These are phyloP conservation scores for Itoplectis maculator DNA, from an alignment of 2,888 invertebrate genomes.

Conservation along the genomic window DNA sequence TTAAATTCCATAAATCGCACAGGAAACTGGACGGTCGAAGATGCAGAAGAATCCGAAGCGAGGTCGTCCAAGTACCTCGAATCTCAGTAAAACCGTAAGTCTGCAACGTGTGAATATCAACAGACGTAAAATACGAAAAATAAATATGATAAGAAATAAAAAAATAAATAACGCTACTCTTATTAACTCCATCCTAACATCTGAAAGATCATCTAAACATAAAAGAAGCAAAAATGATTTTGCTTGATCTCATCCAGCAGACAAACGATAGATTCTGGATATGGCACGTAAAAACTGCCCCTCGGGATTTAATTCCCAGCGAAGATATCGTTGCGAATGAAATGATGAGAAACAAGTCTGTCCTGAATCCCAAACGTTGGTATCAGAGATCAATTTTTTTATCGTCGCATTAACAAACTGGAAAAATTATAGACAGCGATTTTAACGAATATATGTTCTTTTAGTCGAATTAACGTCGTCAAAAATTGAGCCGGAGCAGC, in stretches of 20 bases:
- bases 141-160: no score
- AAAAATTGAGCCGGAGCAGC: constrained; percentile 32
- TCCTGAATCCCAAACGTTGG: constrained; percentile 35
- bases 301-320: constrained; percentile 70
- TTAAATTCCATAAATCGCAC: background rate
- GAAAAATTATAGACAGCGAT: background rate
- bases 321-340: constrained; percentile 67
- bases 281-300: constrained; percentile 76
- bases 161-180: no score
- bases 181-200: no score
- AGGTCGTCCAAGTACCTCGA: constrained; percentile 13
- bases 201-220: background rate
- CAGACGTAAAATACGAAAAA: no score
- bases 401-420: background rate
- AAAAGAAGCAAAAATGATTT: background rate
- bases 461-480: background rate
- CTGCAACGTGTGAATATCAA: no score
- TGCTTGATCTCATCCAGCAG: constrained; percentile 9
- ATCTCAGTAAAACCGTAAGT: constrained; percentile 31
- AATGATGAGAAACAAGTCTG: constrained; percentile 63
- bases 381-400: no score
- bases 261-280: constrained; percentile 68
- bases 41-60: constrained; percentile 36
- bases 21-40: constrained; percentile 48
- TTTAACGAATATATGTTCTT: background rate